These are phyloP conservation scores for Ctenopoma multispine DNA, from an alignment of 2,797 vertebrate genomes.

Conservation along the genomic window DNA sequence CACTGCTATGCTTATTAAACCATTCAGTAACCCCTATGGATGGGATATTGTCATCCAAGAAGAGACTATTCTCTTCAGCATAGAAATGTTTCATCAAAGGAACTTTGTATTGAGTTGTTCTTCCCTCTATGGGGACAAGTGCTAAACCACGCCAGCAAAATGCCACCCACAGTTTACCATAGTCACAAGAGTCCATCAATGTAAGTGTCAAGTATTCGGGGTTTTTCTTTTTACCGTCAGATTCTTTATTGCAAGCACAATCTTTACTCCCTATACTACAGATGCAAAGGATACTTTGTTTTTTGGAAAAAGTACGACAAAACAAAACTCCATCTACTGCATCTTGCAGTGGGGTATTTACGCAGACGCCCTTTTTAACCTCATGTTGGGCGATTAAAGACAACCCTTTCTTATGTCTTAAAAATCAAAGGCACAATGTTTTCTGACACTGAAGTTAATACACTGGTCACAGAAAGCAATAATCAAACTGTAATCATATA, in stretches of 20 bases:
- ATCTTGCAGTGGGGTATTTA: neutral
- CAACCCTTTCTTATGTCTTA: neutral
- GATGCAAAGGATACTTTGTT: neutral
- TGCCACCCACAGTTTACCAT: too few species aligned
- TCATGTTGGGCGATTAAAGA: neutral
- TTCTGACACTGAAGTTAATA: neutral
- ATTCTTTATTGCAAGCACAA: neutral
- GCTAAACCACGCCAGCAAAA: too few species aligned
- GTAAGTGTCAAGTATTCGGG: too few species aligned
- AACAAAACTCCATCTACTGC: neutral
- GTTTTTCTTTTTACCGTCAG: too few species aligned
- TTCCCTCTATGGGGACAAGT: too few species aligned
- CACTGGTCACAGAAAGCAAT: neutral
- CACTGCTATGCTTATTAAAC: too few species aligned
- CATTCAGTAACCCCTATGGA: too few species aligned
- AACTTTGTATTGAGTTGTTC: too few species aligned
- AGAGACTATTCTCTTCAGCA: too few species aligned
- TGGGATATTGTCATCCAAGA: too few species aligned
- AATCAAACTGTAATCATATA: neutral
- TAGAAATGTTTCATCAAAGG: too few species aligned
- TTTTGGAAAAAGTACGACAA: neutral
- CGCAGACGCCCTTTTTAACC: neutral
- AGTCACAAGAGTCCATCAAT: too few species aligned
- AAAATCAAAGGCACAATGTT: conserved; percentile 4
- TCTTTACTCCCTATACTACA: neutral